Base-by-base conservation (phyloP, 2,113 vertebrate species). In the Triplophysa rosa region DNA sequence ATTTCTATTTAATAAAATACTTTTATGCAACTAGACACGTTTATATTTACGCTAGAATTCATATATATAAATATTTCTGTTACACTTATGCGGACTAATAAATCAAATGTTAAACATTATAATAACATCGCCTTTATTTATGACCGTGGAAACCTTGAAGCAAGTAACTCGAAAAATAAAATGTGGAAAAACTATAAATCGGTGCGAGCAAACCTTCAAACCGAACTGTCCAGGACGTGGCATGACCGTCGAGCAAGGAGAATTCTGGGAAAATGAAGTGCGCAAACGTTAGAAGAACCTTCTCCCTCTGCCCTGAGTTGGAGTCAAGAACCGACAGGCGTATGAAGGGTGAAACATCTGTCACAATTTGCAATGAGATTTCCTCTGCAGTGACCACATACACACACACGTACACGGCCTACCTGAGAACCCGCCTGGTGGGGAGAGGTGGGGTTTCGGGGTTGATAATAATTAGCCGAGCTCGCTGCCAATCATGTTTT, bases 331-430 rank as follows among this genome's bases (percentile, higher is more conserved):
- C 14, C 37, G 4, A 45, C 59, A 29, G 62, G 24, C 14, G 16
- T 23, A 45, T 24, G 58, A 62, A 80, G 76, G 80, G 83, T 84
- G 59, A 82, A 84, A 81, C 83, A 84, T 80, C 80, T 82, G 80
- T 80, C 81, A 59, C 78, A 73, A 76, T 79, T 70, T 84, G 69
- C 75, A 84, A 70, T 9, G 17, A 79, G 67, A 82, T 79, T 56
- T 84, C 76, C 70, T 79, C 77, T 81, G 79, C 64, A 74, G 78
- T 77, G 80, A 80, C 58, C 62, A 42, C 42, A 62, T 29, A 42
- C 26, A 37, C 67, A 71, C 67, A 54, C 54, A 68, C 70, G 75
- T 12, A 47, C 42, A 59, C 40, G 71, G 82, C 82, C 71, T 80
- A 83, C 82, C 82, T 80, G 72, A 67, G 29, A 69, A 54, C 49